A percentile compares a stretch with the other conserved stretches of the same genome.
Evolutionary conservation across 2,797 vertebrate genomes (phyloP).

Genomic region (Phylloscopus collybita): DNA sequence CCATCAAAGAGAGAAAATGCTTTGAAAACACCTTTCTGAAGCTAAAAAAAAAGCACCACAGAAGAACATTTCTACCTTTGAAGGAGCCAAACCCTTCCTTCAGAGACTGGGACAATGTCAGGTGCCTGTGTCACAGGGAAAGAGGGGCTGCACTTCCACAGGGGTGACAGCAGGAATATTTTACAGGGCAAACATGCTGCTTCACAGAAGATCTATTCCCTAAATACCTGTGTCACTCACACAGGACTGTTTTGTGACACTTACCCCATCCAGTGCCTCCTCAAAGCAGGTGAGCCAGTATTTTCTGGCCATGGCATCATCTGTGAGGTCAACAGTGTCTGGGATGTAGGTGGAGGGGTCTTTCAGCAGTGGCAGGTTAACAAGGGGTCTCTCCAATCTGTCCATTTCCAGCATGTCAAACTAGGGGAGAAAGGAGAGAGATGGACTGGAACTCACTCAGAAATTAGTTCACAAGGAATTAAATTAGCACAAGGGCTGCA

Average conservation of each 20-base stretch:
- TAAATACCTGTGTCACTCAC: background rate
- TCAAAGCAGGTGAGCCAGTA: constrained; percentile 99
- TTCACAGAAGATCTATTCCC: background rate
- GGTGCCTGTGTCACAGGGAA: background rate
- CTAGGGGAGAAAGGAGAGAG: constrained; percentile 65
- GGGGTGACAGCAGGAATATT: background rate
- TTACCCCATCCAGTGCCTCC: constrained; percentile 94
- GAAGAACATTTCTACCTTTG: background rate
- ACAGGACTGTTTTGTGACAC: background rate
- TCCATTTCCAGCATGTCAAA: constrained; percentile 99
- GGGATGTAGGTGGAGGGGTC: constrained; percentile 94
- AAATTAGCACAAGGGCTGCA: background rate
- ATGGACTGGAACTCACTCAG: background rate
- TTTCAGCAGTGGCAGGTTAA: constrained; percentile 91
- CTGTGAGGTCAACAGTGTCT: constrained; percentile 93
- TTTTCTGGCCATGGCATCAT: constrained; percentile 90
- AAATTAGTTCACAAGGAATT: background rate
- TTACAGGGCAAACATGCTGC: background rate
- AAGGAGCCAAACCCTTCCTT: background rate
- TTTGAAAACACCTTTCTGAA: background rate
- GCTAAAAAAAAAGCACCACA: background rate
- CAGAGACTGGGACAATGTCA: background rate
- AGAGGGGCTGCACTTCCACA: background rate
- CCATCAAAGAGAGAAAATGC: background rate
- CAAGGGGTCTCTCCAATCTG: constrained; percentile 91